Conservation (phyloP, 2,113 vertebrate genomes). For the Dolichotis patagonum region DNA sequence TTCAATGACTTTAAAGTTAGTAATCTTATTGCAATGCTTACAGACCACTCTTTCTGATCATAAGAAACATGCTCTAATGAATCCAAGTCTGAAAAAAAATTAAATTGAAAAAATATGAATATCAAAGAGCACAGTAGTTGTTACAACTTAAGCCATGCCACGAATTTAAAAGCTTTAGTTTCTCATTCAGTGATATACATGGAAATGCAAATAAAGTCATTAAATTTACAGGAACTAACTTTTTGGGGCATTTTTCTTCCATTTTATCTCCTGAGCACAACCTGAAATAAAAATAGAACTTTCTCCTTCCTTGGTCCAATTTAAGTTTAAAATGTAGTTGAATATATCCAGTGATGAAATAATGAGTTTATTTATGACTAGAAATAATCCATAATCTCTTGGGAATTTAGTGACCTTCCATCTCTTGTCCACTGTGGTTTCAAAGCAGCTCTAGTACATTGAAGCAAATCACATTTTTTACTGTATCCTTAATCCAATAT, state of each 20-base stretch:
- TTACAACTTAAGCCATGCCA: background rate
- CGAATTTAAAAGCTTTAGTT: background rate
- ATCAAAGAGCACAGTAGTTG: background rate
- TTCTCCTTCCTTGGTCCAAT: background rate
- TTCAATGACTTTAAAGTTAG: background rate
- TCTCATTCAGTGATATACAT: background rate
- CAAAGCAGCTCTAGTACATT: background rate
- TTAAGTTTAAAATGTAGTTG: conserved; percentile 24
- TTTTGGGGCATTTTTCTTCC: background rate
- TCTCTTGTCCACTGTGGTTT: background rate
- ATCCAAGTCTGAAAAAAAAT: background rate
- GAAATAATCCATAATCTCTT: background rate
- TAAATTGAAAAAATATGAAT: conserved; percentile 11
- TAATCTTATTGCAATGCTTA: background rate
- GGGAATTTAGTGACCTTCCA: background rate
- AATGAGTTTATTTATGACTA: background rate
- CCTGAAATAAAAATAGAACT: conserved; percentile 33
- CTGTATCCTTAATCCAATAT: background rate
- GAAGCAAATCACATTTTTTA: background rate
- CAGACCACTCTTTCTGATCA: background rate
- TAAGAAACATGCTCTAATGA: background rate
- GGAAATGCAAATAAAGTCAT: background rate
- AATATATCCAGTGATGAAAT: background rate
- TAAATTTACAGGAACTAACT: background rate
- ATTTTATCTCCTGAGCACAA: background rate